Percentiles rank a stretch among this genome's conserved stretches.
These are phyloP conservation scores for Meleagris gallopavo DNA, from an alignment of 2,113 vertebrate species.

Conservation along the genomic window DNA sequence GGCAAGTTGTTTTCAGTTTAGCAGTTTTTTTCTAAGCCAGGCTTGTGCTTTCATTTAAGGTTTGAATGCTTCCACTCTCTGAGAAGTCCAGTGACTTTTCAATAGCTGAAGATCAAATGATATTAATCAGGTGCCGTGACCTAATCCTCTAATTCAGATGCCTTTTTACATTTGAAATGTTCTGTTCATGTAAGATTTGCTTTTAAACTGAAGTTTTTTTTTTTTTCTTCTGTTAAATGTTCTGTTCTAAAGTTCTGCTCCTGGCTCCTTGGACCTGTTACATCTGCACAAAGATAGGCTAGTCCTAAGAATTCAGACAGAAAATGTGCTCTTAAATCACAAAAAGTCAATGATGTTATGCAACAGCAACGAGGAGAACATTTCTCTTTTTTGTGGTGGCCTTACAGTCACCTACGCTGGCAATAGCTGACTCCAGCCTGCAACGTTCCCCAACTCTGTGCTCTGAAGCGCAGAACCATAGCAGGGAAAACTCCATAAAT, in stretches of 20 bases:
- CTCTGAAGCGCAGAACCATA: fast-evolving
- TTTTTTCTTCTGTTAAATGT: background rate
- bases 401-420: background rate
- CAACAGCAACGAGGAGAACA: background rate
- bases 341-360: background rate
- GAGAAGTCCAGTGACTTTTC: slow-evolving; percentile 72
- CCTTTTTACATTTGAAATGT: slow-evolving; percentile 76
- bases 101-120: slow-evolving; percentile 80
- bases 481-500: background rate
- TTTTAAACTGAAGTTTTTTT: slow-evolving; percentile 49
- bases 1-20: slow-evolving; percentile 65
- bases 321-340: background rate
- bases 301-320: background rate
- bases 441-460: fast-evolving
- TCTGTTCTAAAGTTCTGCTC: background rate
- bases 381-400: background rate
- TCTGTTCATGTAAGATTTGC: slow-evolving; percentile 58
- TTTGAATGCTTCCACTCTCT: slow-evolving; percentile 57
- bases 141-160: slow-evolving; percentile 78
- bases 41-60: slow-evolving; percentile 76
- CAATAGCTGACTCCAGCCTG: background rate
- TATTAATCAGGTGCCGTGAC: slow-evolving; percentile 68
- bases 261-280: background rate
- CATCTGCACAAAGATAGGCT: background rate
- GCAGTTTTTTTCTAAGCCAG: slow-evolving; percentile 56